Evolutionary conservation across 2,797 vertebrate species (phyloP).

Genomic region (Acridotheres tristis): DNA sequence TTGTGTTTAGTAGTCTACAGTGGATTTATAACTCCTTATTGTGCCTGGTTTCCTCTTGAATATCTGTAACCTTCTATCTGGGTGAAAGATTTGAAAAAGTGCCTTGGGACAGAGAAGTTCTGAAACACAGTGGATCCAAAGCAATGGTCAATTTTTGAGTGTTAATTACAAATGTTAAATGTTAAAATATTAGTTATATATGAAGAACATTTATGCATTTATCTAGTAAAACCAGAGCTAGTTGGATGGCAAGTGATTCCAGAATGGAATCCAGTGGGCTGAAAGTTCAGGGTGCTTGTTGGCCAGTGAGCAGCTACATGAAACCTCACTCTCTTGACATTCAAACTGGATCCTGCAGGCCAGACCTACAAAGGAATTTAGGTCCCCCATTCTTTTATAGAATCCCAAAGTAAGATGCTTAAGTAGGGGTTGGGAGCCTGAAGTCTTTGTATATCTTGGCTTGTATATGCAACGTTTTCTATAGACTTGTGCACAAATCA

Average conservation of each 20-base stretch:
- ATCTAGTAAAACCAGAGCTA: neutral
- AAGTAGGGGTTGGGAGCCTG: neutral
- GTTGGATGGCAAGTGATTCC: neutral
- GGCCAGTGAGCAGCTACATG: neutral
- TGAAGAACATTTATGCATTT: neutral
- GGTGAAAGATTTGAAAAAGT: neutral
- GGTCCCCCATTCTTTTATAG: neutral
- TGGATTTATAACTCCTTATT: neutral
- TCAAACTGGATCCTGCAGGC: neutral
- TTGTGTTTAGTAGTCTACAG: neutral
- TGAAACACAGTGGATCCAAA: neutral
- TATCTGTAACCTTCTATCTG: neutral
- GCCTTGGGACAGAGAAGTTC: neutral
- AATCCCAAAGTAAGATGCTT: conserved; percentile 11
- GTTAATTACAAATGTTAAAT: neutral
- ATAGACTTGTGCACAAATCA: conserved; percentile 50
- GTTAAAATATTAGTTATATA: neutral
- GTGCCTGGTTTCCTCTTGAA: neutral
- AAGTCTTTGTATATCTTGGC: conserved; percentile 55
- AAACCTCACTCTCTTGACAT: neutral
- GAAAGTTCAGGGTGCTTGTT: conserved; percentile 17
- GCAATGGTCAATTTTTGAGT: neutral
- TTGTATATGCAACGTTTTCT: conserved; percentile 32
- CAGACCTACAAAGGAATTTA: conserved; percentile 29
- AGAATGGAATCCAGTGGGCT: neutral